Evolutionary conservation across 2,888 invertebrate genomes (phyloP).

Genomic region (Piscicola geometra): DNA sequence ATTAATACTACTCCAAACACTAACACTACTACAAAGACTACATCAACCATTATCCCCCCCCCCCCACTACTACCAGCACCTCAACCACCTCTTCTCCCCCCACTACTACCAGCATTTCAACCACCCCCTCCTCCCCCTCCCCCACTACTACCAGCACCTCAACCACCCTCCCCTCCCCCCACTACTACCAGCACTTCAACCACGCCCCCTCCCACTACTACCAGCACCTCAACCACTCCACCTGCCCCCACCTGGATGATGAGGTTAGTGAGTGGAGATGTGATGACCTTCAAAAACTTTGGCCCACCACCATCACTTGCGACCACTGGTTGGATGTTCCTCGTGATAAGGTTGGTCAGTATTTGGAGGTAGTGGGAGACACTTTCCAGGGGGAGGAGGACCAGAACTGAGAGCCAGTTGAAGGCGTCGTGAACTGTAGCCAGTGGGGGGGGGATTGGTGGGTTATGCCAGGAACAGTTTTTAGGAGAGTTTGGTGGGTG

Average conservation of each 20-base stretch:
- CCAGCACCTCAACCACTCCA: not conserved
- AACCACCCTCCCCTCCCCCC: not conserved
- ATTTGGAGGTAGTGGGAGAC: constrained; percentile 44
- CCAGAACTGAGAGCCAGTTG: constrained; percentile 60
- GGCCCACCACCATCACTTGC: constrained; percentile 1
- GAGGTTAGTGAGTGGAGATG: constrained; percentile 56
- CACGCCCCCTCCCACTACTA: not conserved
- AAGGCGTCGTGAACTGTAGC: constrained; percentile 60
- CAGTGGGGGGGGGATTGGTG: not conserved
- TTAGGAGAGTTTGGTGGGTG: not conserved
- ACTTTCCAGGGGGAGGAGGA: constrained; percentile 59
- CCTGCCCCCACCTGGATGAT: constrained; percentile 49
- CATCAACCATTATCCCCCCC: not conserved
- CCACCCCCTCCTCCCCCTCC: not conserved
- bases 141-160: not conserved
- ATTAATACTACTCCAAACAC: too few relatives aligned
- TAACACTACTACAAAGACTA: not conserved
- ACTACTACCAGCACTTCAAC: not conserved
- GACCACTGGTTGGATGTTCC: not conserved
- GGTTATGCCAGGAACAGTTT: not conserved
- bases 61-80: not conserved
- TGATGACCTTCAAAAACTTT: constrained; percentile 54
- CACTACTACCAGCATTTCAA: not conserved
- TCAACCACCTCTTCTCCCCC: not conserved
- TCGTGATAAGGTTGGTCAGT: constrained; percentile 33